A percentile compares a stretch with the other conserved stretches of the same genome.
Conservation (phyloP, 2,888 invertebrate genomes). For the Sarcophaga caerulescens region DNA sequence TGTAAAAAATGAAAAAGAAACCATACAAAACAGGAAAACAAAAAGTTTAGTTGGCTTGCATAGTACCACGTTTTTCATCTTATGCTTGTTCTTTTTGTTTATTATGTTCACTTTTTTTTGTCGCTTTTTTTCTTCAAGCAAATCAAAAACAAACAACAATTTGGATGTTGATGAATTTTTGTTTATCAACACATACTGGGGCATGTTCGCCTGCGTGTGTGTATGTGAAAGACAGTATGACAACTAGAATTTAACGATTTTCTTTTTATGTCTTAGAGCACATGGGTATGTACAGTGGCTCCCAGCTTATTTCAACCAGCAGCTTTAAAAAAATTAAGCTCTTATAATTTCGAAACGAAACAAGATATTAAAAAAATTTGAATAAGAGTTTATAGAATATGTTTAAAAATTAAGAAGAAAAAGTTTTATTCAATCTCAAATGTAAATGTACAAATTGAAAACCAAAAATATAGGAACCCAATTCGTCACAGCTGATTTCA, state of each 20-base stretch:
- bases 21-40: background rate
- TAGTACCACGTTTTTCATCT: background rate
- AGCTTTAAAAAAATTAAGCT: too few species aligned
- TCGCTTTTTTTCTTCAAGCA: background rate
- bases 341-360: too few species aligned
- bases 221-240: background rate
- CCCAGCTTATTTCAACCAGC: too few species aligned
- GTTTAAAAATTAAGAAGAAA: too few species aligned
- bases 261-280: background rate
- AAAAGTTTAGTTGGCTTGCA: constrained; percentile 44
- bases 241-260: background rate
- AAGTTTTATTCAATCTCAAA: too few species aligned
- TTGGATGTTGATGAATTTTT: background rate
- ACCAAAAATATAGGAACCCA: too few species aligned
- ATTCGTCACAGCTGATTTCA: too few species aligned
- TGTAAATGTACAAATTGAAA: too few species aligned
- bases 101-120: background rate
- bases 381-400: too few species aligned
- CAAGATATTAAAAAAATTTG: too few species aligned
- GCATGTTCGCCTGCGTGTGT: background rate
- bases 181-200: background rate
- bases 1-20: background rate
- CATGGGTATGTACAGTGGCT: too few species aligned
- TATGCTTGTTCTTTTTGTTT: background rate
- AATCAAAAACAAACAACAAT: background rate